Conservation (phyloP, 2,113 vertebrate genomes). For the Heterochromis multidens region DNA sequence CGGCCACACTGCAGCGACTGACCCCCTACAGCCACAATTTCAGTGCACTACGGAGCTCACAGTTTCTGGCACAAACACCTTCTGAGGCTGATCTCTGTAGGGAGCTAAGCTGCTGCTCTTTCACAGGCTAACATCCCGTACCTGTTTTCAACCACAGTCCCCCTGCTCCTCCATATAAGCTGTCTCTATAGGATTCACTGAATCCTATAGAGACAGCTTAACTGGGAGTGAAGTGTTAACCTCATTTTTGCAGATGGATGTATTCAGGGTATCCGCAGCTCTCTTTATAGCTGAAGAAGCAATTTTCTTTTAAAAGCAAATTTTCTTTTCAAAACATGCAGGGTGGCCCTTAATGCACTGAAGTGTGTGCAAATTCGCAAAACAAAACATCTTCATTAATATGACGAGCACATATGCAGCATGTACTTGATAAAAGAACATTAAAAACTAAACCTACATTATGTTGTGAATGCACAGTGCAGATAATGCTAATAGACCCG, state of each 20-base stretch:
- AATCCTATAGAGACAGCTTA: conserved; percentile 40
- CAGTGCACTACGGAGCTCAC: background rate
- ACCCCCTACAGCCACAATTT: background rate
- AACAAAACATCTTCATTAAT: background rate
- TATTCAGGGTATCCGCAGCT: background rate
- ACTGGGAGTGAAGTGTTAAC: conserved; percentile 28
- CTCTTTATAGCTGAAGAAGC: background rate
- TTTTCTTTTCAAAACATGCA: background rate
- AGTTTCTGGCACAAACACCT: background rate
- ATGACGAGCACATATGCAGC: background rate
- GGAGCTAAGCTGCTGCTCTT: background rate
- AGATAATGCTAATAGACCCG: background rate
- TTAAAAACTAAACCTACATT: background rate
- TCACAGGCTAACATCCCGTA: background rate
- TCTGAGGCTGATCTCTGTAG: background rate
- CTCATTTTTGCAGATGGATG: background rate
- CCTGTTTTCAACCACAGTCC: background rate
- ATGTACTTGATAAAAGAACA: background rate
- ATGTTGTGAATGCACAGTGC: background rate
- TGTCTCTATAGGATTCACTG: background rate
- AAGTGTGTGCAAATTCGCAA: background rate
- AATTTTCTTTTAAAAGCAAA: background rate
- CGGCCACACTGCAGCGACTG: background rate
- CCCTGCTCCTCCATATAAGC: background rate
- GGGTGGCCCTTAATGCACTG: background rate